Conservation (phyloP, 2,888 invertebrate species). For the Nebria salina region DNA sequence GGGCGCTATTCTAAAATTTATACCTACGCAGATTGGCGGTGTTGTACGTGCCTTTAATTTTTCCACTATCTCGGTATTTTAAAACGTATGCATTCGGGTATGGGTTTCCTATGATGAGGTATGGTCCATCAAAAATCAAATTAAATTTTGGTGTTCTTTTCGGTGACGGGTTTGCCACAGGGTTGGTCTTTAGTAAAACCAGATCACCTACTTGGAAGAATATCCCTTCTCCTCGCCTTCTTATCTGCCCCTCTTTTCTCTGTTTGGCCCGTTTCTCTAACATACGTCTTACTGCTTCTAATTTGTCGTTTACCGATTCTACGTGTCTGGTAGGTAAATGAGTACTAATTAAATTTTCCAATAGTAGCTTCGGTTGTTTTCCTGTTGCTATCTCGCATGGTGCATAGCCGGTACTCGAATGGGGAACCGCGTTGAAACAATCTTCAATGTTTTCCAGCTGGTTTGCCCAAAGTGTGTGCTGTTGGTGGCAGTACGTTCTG, state of each 20-base stretch:
- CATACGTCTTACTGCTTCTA: constrained; percentile 7
- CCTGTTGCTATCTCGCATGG: constrained; percentile 21
- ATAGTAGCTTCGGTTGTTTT: constrained; percentile 15
- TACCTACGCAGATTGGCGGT: no score
- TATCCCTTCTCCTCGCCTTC: background rate
- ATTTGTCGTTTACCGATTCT: background rate
- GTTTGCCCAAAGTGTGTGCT: constrained; percentile 37
- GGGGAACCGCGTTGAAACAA: constrained; percentile 31
- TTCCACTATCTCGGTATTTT: no score
- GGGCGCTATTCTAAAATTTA: no score
- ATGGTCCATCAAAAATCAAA: no score
- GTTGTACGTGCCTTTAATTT: no score
- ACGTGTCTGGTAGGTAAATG: background rate
- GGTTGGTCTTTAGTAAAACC: no score
- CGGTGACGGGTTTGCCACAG: no score
- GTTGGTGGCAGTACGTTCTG: constrained; percentile 41
- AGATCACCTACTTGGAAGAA: no score
- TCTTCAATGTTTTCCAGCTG: constrained; percentile 25
- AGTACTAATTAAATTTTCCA: background rate
- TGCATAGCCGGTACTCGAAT: constrained; percentile 39
- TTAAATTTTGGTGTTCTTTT: no score
- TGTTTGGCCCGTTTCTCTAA: background rate
- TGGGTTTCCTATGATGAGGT: no score
- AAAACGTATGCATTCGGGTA: no score
- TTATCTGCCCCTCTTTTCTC: background rate